Base-by-base conservation (phyloP, 2,888 invertebrate genomes). In the Erebia aethiops region DNA sequence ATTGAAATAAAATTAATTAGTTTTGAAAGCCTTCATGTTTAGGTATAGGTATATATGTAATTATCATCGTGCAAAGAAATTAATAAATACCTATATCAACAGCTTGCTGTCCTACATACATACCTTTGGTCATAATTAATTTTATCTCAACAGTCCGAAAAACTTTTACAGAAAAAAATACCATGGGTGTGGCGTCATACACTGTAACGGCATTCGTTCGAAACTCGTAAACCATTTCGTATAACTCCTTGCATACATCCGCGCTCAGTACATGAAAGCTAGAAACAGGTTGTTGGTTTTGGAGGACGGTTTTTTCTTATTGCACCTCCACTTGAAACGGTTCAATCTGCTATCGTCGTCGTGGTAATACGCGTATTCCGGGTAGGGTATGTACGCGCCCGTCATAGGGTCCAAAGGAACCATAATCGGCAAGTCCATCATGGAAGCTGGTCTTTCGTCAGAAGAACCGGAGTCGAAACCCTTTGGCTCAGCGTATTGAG, bases 231-330 rank as follows among this genome's bases (percentile, higher is more conserved):
- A 91, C 90, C 90, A 84, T 84, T 82, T 76, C 67, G 70, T 74
- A 73, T 68, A 51, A 72, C 76, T 80, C 76, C 78, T 73, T 67
- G 71, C 75, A 75, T 77, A 80, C 87, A 82, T 83, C 84, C 88
- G 85, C 89, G 87, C 89, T 82, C 58, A 94, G 84, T 94, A 94
- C 91, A 94, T 93, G 84, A 94, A 94, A 78, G 94, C 94, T 82
- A 94, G 81, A 82, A 93, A 94, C 80, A 94, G 81, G 80, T 93
- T 94, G 81, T 83, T 93, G 73, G 86, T 86, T 76, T 88, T 88
- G 58, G 87, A 80, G 74, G 79, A 70, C 76, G 58, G 67, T n/a
- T 85, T 89, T 73, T 81, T 87, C 77, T 84, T 87, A 70, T 83
- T 85, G 75, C 87, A 82, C 78, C 85, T 86, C 82, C 80, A 81